These are phyloP conservation scores for Itoplectis maculator DNA, from an alignment of 2,888 invertebrate species.

Conservation along the genomic window DNA sequence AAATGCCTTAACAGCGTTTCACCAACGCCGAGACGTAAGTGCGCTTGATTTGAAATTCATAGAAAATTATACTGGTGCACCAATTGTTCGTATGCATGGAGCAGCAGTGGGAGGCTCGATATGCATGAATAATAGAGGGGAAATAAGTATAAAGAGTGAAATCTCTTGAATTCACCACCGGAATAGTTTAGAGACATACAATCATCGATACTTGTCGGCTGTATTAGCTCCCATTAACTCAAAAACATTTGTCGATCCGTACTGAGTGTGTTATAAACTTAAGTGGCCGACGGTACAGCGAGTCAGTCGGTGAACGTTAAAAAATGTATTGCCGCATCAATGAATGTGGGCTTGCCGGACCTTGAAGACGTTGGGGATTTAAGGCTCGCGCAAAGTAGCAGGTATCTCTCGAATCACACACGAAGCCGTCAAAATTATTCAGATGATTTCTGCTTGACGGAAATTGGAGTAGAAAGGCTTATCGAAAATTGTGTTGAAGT, in stretches of 20 bases:
- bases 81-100: background rate
- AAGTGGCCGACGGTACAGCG: background rate
- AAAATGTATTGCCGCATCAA: background rate
- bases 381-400: background rate
- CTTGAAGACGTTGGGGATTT: background rate
- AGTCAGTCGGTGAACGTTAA: background rate
- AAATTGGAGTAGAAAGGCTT: background rate
- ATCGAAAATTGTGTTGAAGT: background rate
- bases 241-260: background rate
- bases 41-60: constrained; percentile 1
- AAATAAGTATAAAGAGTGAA: background rate
- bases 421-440: background rate
- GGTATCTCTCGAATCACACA: background rate
- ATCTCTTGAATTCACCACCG: background rate
- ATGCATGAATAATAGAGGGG: constrained; percentile 36
- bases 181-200: background rate
- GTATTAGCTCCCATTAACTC: background rate
- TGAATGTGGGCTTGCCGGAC: background rate
- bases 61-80: constrained; percentile 14
- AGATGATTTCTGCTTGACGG: background rate
- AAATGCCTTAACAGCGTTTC: background rate
- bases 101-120: background rate
- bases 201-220: background rate
- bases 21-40: constrained; percentile 1
- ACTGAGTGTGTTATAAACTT: background rate